Evolutionary conservation across 2,113 vertebrate species (phyloP).

Genomic region (Osmerus mordax): DNA sequence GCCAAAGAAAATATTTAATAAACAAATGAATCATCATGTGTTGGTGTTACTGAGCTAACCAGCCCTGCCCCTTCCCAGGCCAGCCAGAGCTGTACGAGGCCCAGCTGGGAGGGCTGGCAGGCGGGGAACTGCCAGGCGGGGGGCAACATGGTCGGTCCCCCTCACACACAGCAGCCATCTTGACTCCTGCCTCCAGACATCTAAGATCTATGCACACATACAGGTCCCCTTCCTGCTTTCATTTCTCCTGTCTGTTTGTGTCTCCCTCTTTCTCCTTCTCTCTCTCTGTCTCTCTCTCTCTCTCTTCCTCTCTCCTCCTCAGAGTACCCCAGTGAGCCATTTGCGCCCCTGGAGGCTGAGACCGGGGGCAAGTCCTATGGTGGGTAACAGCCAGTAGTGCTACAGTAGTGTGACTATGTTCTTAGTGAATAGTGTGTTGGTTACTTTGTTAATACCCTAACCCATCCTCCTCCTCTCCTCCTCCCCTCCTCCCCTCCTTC

Average conservation of each 20-base stretch:
- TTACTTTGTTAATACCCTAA: too few species aligned
- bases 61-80: constrained; percentile 26
- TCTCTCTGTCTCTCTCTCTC: neutral
- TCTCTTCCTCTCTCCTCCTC: neutral
- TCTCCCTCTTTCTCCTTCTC: neutral
- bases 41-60: too few species aligned
- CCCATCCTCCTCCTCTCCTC: neutral
- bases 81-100: constrained; percentile 41
- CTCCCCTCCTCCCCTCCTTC: neutral
- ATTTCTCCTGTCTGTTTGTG: neutral
- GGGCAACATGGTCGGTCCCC: constrained; percentile 4
- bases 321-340: constrained; percentile 41
- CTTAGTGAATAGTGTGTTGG: too few species aligned
- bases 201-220: too few species aligned
- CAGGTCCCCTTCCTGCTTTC: neutral
- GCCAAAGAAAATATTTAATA: too few species aligned
- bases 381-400: constrained; percentile 1
- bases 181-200: too few species aligned
- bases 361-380: constrained; percentile 43
- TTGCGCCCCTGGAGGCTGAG: constrained; percentile 39
- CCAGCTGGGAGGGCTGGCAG: constrained; percentile 49
- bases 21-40: too few species aligned
- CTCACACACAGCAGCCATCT: too few species aligned
- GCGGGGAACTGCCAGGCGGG: constrained; percentile 46
- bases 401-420: too few species aligned